Evolutionary conservation across 1,140 invertebrate species (phyloP), one percentile per base, ranked within the genome.

Genomic region (Bacillus rossius): DNA sequence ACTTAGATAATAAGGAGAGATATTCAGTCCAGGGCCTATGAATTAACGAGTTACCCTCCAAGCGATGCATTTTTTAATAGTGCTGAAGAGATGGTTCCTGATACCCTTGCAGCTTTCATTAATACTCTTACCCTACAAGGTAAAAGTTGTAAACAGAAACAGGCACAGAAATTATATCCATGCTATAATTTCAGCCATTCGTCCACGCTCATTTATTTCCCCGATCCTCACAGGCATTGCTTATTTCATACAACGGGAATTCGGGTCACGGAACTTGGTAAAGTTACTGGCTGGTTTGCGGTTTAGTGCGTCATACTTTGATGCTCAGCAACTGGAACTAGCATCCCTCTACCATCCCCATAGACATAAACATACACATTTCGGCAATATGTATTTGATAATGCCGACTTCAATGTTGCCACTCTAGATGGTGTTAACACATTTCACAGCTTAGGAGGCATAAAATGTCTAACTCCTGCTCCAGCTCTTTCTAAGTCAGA

Each of bases 141-240:
- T 3, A 45, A 45, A 25, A 45, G 23, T 8, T 19, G 17, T 45
- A 19, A 45, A 20, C 4, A 20, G 43, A 45, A 25, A 19, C 5
- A 45, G 17, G 17, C 17, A 45, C 4, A 20, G 43, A 45, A 45
- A 45, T 5, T 5, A 19, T 60, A 34, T 66, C 50, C 69, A 71
- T 42, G 8, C 57, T 59, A 75, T 75, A n/a, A 72, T 75, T 62
- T 38, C 64, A 40, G 64, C 64, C 1, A 47, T 49, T 63, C 63
- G 71, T 59, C 70, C 67, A 60, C 68, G 68, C 55, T 67, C 66
- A 49, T 75, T 72, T 62, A 66, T 66, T 17, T 67, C 66, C 20
- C 52, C 64, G 38, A 26, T 70, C n/a, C 58, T 57, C 53, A 47
- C 63, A 34, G 62, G 58, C 38, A 16, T 68, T 25, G 57, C 23